Evolutionary conservation across 2,888 invertebrate genomes (phyloP).

Genomic region (Ptychoptera albimana): DNA sequence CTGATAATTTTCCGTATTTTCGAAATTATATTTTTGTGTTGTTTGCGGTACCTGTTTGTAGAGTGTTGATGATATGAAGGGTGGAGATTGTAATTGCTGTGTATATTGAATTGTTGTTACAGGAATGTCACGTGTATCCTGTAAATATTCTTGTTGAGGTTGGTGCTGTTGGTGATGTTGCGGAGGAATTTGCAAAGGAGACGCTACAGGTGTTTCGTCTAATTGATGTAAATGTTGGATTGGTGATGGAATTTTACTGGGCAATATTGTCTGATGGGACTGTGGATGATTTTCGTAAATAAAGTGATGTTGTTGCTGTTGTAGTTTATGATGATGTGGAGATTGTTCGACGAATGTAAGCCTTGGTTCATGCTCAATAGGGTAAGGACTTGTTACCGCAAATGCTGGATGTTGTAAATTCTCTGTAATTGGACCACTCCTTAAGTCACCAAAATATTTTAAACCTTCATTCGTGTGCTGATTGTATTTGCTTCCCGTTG

Average conservation of each 20-base stretch:
- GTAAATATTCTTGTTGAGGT: neutral
- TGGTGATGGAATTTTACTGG: conserved; percentile 9
- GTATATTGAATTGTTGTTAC: conserved; percentile 1
- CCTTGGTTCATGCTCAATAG: too few relatives aligned
- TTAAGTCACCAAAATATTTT: too few relatives aligned
- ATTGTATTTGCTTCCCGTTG: too few relatives aligned
- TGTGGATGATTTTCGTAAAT: too few relatives aligned
- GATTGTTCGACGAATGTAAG: neutral
- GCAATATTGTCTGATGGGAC: neutral
- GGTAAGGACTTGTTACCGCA: too few relatives aligned
- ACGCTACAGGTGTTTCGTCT: neutral
- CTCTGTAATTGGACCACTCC: too few relatives aligned
- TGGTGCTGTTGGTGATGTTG: neutral
- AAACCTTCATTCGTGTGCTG: too few relatives aligned
- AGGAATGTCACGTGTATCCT: neutral
- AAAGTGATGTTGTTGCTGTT: conserved; percentile 4
- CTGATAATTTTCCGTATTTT: conserved; percentile 17
- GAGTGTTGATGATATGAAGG: neutral
- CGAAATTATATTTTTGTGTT: conserved; percentile 1
- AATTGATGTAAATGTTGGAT: neutral
- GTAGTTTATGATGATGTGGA: conserved; percentile 2
- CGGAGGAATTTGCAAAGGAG: neutral
- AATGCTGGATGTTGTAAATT: too few relatives aligned
- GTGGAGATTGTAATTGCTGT: neutral
- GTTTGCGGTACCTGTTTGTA: conserved; percentile 5